A percentile compares a stretch with the other conserved stretches of the same genome.
Conservation (phyloP, 2,797 vertebrate genomes). For the Vireo griseus region DNA sequence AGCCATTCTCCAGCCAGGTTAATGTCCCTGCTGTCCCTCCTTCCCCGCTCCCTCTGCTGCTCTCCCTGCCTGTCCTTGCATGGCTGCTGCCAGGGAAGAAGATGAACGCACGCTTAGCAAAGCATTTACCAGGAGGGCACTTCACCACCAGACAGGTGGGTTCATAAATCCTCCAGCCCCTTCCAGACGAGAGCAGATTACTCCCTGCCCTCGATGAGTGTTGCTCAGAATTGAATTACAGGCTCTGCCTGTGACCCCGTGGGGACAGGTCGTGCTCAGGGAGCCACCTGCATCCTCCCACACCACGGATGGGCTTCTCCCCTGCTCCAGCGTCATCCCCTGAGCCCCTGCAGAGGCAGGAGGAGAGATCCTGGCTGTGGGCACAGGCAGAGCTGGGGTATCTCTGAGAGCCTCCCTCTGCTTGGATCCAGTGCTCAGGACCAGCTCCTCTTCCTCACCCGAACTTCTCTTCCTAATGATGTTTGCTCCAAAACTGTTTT, state of each 20-base stretch:
- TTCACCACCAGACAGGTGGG: background rate
- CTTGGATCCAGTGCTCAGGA: fast-evolving
- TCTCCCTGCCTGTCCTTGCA: fast-evolving
- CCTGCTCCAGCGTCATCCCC: fast-evolving
- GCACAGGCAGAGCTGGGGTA: fast-evolving
- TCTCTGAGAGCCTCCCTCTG: fast-evolving
- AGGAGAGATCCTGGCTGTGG: background rate
- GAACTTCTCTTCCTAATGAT: background rate
- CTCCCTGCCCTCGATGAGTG: background rate
- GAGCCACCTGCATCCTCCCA: background rate
- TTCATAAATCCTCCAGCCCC: background rate
- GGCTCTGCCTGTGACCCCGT: background rate
- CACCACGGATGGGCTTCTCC: fast-evolving
- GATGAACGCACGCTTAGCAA: background rate
- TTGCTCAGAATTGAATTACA: background rate
- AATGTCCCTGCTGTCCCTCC: background rate
- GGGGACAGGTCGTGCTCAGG: background rate
- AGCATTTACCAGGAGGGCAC: background rate
- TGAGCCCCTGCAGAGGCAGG: background rate
- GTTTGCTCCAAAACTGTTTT: constrained; percentile 29
- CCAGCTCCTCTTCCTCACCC: background rate
- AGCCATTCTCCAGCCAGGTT: background rate
- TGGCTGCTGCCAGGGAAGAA: background rate
- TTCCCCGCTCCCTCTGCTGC: background rate
- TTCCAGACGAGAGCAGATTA: background rate